phyloP scores from a whole-genome alignment of 2,888 invertebrate species.

The Melinaea menophilus region DNA sequence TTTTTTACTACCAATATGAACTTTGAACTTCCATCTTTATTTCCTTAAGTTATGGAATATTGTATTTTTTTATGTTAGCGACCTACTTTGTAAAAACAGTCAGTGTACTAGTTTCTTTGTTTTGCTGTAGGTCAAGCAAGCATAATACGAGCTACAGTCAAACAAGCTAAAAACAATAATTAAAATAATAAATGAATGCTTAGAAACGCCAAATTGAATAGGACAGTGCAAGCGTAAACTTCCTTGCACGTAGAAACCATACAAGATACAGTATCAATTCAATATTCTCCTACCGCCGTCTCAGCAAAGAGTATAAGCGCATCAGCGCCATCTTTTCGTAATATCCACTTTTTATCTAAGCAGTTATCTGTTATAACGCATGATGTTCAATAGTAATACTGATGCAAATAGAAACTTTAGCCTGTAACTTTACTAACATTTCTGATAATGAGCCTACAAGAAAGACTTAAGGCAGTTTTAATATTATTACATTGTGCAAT shows the following conservation, averaged over 20 bases:
- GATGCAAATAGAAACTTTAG: slow-evolving; percentile 55
- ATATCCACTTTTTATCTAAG: slow-evolving; percentile 82
- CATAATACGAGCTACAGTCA: no score
- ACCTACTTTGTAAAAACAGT: no score
- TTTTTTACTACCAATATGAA: no score
- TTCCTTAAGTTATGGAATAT: no score
- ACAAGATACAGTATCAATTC: slow-evolving; percentile 67
- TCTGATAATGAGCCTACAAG: not conserved
- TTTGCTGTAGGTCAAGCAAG: no score
- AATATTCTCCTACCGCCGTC: slow-evolving; percentile 81
- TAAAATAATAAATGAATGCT: slow-evolving; percentile 33
- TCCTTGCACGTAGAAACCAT: slow-evolving; percentile 79
- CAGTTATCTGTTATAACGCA: slow-evolving; percentile 54
- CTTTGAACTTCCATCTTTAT: no score
- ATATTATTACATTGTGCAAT: no score
- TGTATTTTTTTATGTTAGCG: no score
- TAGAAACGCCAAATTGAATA: slow-evolving; percentile 64
- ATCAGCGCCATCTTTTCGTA: slow-evolving; percentile 83
- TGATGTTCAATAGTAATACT: slow-evolving; percentile 54
- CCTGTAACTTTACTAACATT: slow-evolving; percentile 40
- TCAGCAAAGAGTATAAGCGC: slow-evolving; percentile 83
- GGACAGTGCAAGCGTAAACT: slow-evolving; percentile 82
- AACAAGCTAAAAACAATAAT: no score
- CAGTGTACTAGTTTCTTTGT: no score
- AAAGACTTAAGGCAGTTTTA: no score